Evolutionary conservation across 2,113 vertebrate genomes (phyloP), one percentile per base, ranked within the genome.

Genomic region (Ochotona princeps): DNA sequence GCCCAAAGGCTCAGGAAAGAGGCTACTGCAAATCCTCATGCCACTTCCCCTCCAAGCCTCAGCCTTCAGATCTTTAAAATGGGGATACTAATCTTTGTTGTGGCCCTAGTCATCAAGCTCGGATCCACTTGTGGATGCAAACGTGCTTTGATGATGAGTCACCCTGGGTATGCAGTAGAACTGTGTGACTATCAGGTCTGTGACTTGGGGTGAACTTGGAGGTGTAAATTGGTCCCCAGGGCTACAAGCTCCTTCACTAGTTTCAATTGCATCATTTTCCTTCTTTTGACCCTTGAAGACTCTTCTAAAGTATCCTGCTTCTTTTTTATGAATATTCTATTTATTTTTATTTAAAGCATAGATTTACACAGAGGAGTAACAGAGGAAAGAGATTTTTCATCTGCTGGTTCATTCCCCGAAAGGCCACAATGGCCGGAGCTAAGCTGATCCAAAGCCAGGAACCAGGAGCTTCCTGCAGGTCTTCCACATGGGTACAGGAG

Each of bases 221-320:
- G 83, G 70, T 23, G 49, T 26, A 13, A 69, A 25, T 21, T 79
- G 79, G 38, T 65, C 61, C 54, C 54, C 38, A 72, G 15, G 32
- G 25, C 81, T 8, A 21, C 47, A 74, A 51, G 0, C 35, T 17
- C 32, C 8, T 28, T 47, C 21, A 5, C 25, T 84, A 23, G 15
- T 83, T 51, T 69, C 28, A 66, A 78, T 69, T 63, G 32, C 25
- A 35, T 89, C 23, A n/a, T 44, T 83, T 83, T 74, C 72, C 65
- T 11, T 69, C 75, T 38, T 78, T 51, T 49, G 72, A 88, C 61
- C 20, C 5, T 15, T 44, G 9, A 84, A 83, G 63, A 13, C 20
- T 84, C 69, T 89, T 67, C 89, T n/a, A 60, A 88, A 65, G 38
- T 9, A 21, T 0, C 1, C 32, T 12, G 18, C 73, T 81, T 67